These are phyloP conservation scores for Melanotaenia trifasciata DNA, from an alignment of 2,797 vertebrate species.

Conservation along the genomic window DNA sequence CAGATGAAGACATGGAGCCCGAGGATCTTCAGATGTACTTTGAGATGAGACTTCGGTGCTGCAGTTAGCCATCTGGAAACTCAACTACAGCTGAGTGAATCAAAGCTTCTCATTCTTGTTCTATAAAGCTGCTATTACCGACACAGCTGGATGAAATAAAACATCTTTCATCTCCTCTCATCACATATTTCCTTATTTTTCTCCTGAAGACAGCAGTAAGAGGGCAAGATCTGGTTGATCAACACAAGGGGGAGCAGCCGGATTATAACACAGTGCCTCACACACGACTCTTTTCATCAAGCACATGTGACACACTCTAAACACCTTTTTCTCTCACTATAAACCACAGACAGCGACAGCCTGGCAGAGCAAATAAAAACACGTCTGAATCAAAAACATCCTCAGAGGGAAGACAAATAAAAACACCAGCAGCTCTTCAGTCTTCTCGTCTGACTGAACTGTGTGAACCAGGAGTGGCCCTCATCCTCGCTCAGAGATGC, in stretches of 20 bases:
- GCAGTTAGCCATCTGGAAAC: constrained; percentile 55
- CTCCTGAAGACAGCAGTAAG: background rate
- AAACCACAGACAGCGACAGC: constrained; percentile 28
- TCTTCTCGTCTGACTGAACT: constrained; percentile 21
- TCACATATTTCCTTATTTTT: background rate
- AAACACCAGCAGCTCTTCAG: constrained; percentile 33
- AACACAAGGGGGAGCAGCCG: constrained; percentile 44
- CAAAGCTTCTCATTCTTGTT: constrained; percentile 7
- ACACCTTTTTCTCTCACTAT: constrained; percentile 18
- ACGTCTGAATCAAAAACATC: constrained; percentile 23
- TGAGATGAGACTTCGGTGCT: constrained; percentile 5
- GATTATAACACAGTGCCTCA: constrained; percentile 16
- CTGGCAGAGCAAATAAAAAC: background rate
- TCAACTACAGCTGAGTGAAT: constrained; percentile 12
- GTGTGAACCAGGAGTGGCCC: constrained; percentile 32
- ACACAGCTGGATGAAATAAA: constrained; percentile 4
- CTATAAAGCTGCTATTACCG: background rate
- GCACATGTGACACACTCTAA: background rate
- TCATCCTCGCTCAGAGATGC: constrained; percentile 53
- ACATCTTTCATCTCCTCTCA: constrained; percentile 1
- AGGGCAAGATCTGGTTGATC: constrained; percentile 2
- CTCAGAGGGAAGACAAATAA: constrained; percentile 21
- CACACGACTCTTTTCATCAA: background rate
- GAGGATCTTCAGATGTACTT: constrained; percentile 2
- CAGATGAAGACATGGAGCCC: constrained; percentile 15